Evolutionary conservation across 2,797 vertebrate genomes (phyloP).

Genomic region (Vespertilio murinus): DNA sequence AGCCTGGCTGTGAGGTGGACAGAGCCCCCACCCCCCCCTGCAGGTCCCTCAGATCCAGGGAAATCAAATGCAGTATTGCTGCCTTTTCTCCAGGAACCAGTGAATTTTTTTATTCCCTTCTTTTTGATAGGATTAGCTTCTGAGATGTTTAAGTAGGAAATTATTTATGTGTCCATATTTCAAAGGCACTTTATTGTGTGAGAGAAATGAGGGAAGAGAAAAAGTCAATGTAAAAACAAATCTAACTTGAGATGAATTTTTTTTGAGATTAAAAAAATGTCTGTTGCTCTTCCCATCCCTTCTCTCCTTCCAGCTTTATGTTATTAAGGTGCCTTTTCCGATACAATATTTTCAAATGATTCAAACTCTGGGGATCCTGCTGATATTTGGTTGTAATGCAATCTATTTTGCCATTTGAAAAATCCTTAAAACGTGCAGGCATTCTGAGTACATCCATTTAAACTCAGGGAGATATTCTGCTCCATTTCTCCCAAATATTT

Average conservation of each 20-base stretch:
- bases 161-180: conserved; percentile 71
- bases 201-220: conserved; percentile 40
- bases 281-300: conserved; percentile 50
- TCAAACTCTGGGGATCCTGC: conserved; percentile 54
- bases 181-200: conserved; percentile 54
- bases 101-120: conserved; percentile 17
- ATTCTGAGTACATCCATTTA: conserved; percentile 55
- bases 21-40: too few relatives aligned
- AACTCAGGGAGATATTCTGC: conserved; percentile 51
- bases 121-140: conserved; percentile 46
- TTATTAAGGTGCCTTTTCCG: conserved; percentile 73
- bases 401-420: conserved; percentile 31
- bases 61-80: neutral
- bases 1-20: neutral
- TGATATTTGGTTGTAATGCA: conserved; percentile 63
- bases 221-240: conserved; percentile 71
- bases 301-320: conserved; percentile 64
- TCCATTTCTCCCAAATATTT: conserved; percentile 55
- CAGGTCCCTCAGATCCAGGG: neutral
- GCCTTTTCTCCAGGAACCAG: conserved; percentile 1
- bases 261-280: conserved; percentile 70
- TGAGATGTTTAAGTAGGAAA: conserved; percentile 67
- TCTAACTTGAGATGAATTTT: conserved; percentile 59
- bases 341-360: conserved; percentile 71
- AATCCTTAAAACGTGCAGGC: conserved; percentile 36